A percentile compares a stretch with the other conserved stretches of the same genome.
These are phyloP conservation scores for Crotophaga sulcirostris DNA, from an alignment of 2,113 vertebrate species.

Conservation along the genomic window DNA sequence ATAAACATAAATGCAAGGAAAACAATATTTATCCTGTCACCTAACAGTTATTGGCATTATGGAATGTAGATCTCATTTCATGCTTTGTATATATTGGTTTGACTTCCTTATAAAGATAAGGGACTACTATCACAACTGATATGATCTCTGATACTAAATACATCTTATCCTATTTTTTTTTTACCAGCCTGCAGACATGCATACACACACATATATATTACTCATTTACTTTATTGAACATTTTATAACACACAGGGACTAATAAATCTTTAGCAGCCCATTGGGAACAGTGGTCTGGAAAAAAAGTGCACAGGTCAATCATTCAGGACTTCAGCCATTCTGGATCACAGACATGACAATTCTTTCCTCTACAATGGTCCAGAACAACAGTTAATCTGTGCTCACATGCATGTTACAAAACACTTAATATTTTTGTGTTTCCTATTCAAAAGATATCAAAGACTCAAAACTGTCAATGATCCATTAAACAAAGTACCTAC, in stretches of 20 bases:
- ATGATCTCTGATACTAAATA: not conserved
- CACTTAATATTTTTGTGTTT: not conserved
- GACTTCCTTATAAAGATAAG: not conserved
- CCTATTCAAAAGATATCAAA: not conserved
- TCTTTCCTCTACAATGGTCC: not conserved
- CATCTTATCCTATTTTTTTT: not conserved
- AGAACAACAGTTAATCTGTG: not conserved
- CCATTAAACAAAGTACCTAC: not conserved
- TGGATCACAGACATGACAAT: not conserved
- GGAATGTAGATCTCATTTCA: not conserved
- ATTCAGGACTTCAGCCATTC: not conserved
- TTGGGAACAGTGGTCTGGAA: not conserved
- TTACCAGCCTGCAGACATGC: not conserved
- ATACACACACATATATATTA: not conserved
- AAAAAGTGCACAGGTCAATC: not conserved
- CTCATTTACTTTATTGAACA: not conserved
- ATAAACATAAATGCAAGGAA: not conserved
- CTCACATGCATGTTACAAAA: not conserved
- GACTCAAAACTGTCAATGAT: not conserved
- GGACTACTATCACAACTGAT: not conserved
- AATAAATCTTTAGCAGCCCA: not conserved
- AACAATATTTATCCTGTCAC: not conserved
- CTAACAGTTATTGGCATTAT: not conserved
- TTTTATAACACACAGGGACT: not conserved
- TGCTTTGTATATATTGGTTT: not conserved